Evolutionary conservation across 2,113 vertebrate genomes (phyloP).

Genomic region (Cyprinodon variegatus): DNA sequence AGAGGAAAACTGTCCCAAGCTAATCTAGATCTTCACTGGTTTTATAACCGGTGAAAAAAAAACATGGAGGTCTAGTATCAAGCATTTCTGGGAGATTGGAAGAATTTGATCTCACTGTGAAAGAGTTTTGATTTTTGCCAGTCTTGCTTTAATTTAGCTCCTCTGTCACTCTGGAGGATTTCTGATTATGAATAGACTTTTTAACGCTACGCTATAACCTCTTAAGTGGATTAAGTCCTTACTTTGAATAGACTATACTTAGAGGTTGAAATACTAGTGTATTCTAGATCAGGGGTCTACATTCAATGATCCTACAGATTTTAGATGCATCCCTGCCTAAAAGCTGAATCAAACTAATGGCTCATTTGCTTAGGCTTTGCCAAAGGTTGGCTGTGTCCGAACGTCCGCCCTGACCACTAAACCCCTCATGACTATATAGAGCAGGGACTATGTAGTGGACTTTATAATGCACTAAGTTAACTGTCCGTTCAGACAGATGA

Average conservation of each 20-base stretch:
- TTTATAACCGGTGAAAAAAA: not conserved
- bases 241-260: not conserved
- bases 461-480: no score
- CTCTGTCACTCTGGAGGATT: not conserved
- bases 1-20: not conserved
- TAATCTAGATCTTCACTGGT: not conserved
- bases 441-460: no score
- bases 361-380: no score
- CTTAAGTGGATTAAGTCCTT: not conserved
- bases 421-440: no score
- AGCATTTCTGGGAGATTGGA: not conserved
- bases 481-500: no score
- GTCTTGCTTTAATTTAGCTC: not conserved
- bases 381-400: no score
- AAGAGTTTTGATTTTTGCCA: not conserved
- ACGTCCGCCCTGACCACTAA: no score
- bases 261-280: no score
- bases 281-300: no score
- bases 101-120: not conserved
- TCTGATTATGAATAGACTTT: not conserved
- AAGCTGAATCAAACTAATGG: no score
- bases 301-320: no score
- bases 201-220: not conserved
- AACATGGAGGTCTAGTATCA: not conserved
- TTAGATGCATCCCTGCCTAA: no score